phyloP scores from a whole-genome alignment of 2,113 vertebrate genomes.

The Salvator merianae region DNA sequence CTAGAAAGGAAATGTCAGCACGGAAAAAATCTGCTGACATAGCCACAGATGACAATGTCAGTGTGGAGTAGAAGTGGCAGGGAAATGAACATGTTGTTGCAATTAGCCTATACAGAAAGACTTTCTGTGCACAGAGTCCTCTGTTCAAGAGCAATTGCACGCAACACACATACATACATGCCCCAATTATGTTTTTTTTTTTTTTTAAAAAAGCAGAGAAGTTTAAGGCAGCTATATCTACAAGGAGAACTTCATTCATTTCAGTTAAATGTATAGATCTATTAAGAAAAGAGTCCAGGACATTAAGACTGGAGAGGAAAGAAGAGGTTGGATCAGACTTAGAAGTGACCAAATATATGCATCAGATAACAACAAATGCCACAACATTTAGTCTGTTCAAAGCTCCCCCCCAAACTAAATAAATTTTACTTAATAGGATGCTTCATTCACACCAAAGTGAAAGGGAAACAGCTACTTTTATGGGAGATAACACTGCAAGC shows the following conservation, averaged over 20 bases:
- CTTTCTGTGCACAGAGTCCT: neutral
- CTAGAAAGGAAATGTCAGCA: slow-evolving; percentile 7
- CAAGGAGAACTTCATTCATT: neutral
- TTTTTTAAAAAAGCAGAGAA: neutral
- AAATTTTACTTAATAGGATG: neutral
- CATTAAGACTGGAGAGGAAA: too few relatives aligned
- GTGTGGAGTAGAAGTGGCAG: neutral
- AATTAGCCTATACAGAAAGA: neutral
- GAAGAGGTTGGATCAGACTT: neutral
- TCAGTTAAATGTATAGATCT: neutral
- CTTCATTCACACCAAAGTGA: neutral
- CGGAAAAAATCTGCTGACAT: neutral
- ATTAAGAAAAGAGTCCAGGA: neutral
- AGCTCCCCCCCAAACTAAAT: neutral
- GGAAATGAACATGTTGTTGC: neutral
- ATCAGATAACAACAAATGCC: neutral
- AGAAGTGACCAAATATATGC: too few relatives aligned
- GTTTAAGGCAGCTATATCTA: neutral
- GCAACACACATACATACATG: neutral
- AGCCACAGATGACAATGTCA: neutral
- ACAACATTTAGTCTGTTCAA: neutral
- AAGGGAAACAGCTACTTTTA: neutral
- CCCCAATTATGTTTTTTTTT: neutral
- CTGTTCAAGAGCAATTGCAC: neutral
- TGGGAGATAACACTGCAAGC: neutral